Evolutionary conservation across 1,140 invertebrate genomes (phyloP).

Genomic region (Bombus picipes): DNA sequence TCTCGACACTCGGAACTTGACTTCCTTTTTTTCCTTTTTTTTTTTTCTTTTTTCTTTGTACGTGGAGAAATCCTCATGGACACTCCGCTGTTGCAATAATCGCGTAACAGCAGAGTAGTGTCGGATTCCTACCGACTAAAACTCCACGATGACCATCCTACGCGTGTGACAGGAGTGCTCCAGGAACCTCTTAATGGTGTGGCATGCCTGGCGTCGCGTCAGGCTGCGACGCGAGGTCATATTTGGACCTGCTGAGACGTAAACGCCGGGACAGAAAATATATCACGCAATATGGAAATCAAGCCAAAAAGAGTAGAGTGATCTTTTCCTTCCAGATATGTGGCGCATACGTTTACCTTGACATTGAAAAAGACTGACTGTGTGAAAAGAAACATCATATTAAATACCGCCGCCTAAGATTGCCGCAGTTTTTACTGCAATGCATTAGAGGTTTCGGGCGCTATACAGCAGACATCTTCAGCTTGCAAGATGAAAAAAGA

Average conservation of each 20-base stretch:
- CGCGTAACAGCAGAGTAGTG: no score
- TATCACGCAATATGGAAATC: constrained; percentile 32
- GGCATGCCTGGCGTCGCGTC: no score
- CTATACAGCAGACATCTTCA: constrained; percentile 14
- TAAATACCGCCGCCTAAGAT: constrained; percentile 21
- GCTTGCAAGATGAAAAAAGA: neutral
- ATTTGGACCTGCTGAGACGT: constrained; percentile 4
- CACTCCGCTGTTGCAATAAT: no score
- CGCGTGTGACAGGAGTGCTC: no score
- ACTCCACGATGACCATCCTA: no score
- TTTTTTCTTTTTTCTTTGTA: no score
- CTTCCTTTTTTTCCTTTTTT: no score
- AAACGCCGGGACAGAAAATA: constrained; percentile 19
- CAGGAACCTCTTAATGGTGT: no score
- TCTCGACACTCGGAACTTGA: constrained; percentile 11
- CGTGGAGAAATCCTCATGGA: no score
- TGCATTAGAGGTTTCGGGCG: constrained; percentile 46
- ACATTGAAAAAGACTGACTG: constrained; percentile 59
- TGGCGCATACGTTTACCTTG: constrained; percentile 56
- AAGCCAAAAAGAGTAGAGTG: constrained; percentile 41
- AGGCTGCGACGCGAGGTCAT: neutral
- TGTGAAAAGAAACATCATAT: constrained; percentile 48
- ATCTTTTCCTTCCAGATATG: constrained; percentile 8
- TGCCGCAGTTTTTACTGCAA: constrained; percentile 66
- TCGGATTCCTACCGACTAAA: no score